These are phyloP conservation scores for Xiphydria camelus DNA, from an alignment of 2,888 invertebrate species.

Conservation along the genomic window DNA sequence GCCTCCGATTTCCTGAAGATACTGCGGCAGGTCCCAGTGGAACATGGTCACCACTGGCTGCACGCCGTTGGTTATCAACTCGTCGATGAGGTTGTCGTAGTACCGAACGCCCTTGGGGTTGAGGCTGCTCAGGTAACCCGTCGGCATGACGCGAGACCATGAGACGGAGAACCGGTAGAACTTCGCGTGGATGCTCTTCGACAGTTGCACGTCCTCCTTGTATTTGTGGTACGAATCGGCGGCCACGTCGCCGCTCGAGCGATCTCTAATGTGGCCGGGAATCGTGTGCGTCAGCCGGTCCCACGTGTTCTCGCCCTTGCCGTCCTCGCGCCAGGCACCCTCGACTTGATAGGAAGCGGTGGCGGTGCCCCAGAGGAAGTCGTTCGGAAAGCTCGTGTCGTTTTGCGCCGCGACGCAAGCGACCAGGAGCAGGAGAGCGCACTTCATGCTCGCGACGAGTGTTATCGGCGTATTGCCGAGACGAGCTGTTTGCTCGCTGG, in stretches of 20 bases:
- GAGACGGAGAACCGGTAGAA: slow-evolving; percentile 75
- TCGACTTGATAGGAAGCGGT: slow-evolving; percentile 11
- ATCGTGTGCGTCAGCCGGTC: no score
- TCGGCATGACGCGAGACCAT: slow-evolving; percentile 77
- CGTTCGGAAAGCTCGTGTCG: slow-evolving; percentile 5
- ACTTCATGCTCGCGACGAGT: no score
- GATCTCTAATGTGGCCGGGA: no score
- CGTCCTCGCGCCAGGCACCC: slow-evolving; percentile 9
- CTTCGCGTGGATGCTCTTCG: slow-evolving; percentile 46
- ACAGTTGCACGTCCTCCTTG: no score
- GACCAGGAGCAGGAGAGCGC: no score
- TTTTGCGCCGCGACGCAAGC: no score
- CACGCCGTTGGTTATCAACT: slow-evolving; percentile 63
- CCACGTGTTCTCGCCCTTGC: no score
- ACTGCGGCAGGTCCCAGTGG: slow-evolving; percentile 73
- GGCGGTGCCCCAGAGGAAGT: slow-evolving; percentile 3
- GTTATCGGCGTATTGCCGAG: no score
- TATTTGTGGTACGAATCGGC: no score
- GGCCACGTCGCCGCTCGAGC: no score
- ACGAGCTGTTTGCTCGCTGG: no score
- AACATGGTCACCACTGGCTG: slow-evolving; percentile 73
- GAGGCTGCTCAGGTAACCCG: slow-evolving; percentile 59
- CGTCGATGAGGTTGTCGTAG: slow-evolving; percentile 56
- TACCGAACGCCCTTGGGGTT: slow-evolving; percentile 50
- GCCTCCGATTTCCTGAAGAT: slow-evolving; percentile 67